Evolutionary conservation across 2,113 vertebrate species (phyloP).

Genomic region (Thamnophis sirtalis): DNA sequence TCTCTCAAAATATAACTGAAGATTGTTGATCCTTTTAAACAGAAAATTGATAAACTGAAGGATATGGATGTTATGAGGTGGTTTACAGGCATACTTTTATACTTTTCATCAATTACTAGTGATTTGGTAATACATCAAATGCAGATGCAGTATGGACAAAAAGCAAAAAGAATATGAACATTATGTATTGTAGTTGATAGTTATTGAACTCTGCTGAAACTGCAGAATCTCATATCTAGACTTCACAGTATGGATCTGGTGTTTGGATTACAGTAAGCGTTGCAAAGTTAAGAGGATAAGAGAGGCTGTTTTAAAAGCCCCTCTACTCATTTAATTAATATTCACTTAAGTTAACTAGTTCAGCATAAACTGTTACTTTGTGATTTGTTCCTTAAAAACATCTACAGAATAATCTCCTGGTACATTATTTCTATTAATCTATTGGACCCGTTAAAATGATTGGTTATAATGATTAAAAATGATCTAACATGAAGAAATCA

Average conservation of each 20-base stretch:
- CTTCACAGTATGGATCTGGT: neutral
- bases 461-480: neutral
- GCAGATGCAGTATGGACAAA: neutral
- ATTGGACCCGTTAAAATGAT: neutral
- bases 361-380: neutral
- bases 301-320: neutral
- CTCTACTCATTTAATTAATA: neutral
- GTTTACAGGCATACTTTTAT: neutral
- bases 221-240: neutral
- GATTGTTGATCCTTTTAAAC: neutral
- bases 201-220: neutral
- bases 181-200: neutral
- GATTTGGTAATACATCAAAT: neutral
- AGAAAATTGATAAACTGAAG: neutral
- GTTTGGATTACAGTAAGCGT: neutral
- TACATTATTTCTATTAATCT: neutral
- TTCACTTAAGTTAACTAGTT: neutral
- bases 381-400: neutral
- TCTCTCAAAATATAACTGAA: neutral
- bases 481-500: neutral
- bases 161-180: neutral
- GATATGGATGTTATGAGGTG: neutral
- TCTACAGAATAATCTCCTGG: neutral
- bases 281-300: neutral
- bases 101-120: neutral